Percentiles rank a stretch among this genome's conserved stretches.
These are phyloP conservation scores for Brachionus manjavacas DNA, from an alignment of 1,140 invertebrate genomes.

Conservation along the genomic window DNA sequence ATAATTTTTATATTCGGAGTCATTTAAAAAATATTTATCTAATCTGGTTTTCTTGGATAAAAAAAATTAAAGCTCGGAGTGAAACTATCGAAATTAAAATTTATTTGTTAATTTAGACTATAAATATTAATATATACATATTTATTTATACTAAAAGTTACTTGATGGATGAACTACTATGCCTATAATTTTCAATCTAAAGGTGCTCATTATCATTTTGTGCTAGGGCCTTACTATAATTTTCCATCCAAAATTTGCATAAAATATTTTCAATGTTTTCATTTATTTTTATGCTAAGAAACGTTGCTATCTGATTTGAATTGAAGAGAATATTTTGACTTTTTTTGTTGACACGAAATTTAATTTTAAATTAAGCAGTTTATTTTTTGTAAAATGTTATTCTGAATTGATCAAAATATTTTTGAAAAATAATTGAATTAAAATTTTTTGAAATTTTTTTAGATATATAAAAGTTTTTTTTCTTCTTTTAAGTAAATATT, in stretches of 20 bases:
- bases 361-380: too few relatives aligned
- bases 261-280: neutral
- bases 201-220: neutral
- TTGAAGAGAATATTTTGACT: too few relatives aligned
- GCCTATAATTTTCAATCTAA: neutral
- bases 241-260: neutral
- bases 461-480: too few relatives aligned
- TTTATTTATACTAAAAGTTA: neutral
- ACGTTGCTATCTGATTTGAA: too few relatives aligned
- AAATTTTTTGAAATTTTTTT: too few relatives aligned
- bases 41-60: neutral
- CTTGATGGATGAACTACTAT: neutral
- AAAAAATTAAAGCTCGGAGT: too few relatives aligned
- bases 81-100: too few relatives aligned
- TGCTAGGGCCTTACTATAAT: neutral
- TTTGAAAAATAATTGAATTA: too few relatives aligned
- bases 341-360: too few relatives aligned
- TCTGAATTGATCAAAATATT: too few relatives aligned
- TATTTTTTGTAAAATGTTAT: too few relatives aligned
- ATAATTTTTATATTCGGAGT: neutral
- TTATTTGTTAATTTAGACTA: neutral
- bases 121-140: neutral
- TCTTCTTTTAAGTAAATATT: too few relatives aligned
- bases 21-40: slow-evolving; percentile 3
- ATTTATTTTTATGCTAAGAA: neutral